Base-by-base conservation (phyloP, 1,140 invertebrate genomes). In the Pseudobourletiella spinata region DNA sequence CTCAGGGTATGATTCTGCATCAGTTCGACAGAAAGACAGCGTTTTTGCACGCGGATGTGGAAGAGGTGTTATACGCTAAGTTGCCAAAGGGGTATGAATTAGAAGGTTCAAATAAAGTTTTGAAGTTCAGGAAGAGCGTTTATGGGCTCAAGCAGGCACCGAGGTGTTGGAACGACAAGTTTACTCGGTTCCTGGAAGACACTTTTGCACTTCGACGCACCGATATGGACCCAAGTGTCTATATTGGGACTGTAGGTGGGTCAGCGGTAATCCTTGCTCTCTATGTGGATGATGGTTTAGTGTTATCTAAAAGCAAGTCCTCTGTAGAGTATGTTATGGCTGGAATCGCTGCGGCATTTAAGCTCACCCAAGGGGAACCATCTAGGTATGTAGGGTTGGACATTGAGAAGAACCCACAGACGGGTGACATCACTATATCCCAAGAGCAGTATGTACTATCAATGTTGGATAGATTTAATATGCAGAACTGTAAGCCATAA, bases 61-160 rank as follows among this genome's bases (percentile, higher is more conserved):
- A 77, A 26, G 77, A 79, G 68, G 70, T 68, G 26, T 72, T 79
- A 1, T 79, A 70, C 55, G 74, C 78, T 70, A 30, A 67, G 62
- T 56, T 72, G 54, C 76, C 77, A 50, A 68, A 76, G 65, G 74
- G 75, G 16, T 76, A 72, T 50, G 20, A 39, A 42, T 11, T 39
- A 11, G n/a, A 6, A 14, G 55, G 64, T 16, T 24, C 42, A 1
- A 26, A 44, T 25, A 15, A 39, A 25, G 20, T 57, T 1, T n/a
- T n/a, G n/a, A n/a, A 50, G 57, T 48, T 62, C 1, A 2, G 30
- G 16, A 71, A 69, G 55, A 60, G 59, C n/a, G 11, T 72, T 1
- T 72, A 72, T 56, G 71, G 69, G 0, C 35, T 73, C 1, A 68
- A 67, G 50, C 72, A 72, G 56, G 22, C 69, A 15, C 67, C 66